Percentiles rank a stretch among this genome's conserved stretches.
These are phyloP conservation scores for Chymomyza costata DNA, from an alignment of 1,140 invertebrate species.

Conservation along the genomic window DNA sequence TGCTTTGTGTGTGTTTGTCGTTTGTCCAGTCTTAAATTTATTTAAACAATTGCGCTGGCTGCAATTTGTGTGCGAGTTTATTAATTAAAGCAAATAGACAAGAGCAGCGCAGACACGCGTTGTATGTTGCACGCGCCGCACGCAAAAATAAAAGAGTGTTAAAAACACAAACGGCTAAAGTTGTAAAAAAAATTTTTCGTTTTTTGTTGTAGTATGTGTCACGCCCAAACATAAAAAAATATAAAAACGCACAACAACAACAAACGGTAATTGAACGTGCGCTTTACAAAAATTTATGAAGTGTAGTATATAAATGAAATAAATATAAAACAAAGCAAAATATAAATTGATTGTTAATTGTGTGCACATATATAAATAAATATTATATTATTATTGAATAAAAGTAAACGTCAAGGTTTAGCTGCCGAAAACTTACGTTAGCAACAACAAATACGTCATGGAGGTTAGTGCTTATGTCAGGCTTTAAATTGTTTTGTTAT, in stretches of 20 bases:
- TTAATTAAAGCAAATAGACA: no score
- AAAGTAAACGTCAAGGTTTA: conserved; percentile 17
- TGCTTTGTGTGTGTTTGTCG: conserved; percentile 1
- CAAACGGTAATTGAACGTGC: conserved; percentile 36
- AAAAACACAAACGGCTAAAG: conserved; percentile 15
- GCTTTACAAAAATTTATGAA: conserved; percentile 40
- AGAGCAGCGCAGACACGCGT: conserved; percentile 18
- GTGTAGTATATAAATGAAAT: conserved; percentile 35
- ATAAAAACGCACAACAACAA: conserved; percentile 18
- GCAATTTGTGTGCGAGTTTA: conserved; percentile 32
- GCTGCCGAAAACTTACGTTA: background rate
- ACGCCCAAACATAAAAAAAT: conserved; percentile 54
- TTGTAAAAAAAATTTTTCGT: conserved; percentile 29
- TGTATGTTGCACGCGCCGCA: conserved; percentile 16
- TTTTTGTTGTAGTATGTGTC: conserved; percentile 55
- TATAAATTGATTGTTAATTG: no score
- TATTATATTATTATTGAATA: no score
- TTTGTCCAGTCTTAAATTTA: conserved; percentile 20
- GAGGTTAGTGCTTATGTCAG: conserved; percentile 49
- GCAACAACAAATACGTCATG: conserved; percentile 24
- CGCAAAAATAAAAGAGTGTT: conserved; percentile 16
- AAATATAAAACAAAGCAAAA: conserved; percentile 23
- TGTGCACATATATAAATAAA: no score
- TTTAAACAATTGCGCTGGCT: conserved; percentile 41
- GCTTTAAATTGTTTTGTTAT: conserved; percentile 11